A percentile compares a stretch with the other conserved stretches of the same genome.
These are phyloP conservation scores for Aegypius monachus DNA, from an alignment of 2,113 vertebrate species.

Conservation along the genomic window DNA sequence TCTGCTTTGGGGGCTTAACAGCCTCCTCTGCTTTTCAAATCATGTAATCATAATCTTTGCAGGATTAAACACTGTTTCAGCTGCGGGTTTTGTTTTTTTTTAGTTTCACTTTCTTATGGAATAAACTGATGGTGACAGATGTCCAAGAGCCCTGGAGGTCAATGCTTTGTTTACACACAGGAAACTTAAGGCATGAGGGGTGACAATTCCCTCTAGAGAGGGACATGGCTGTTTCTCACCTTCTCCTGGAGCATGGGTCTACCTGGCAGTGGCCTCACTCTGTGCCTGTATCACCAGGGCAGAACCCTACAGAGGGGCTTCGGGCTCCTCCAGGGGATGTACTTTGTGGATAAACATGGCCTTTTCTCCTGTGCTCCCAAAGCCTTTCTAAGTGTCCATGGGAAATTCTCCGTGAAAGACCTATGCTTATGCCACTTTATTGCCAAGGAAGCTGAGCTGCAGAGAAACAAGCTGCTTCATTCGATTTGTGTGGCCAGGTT, in stretches of 20 bases:
- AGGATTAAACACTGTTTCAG: neutral
- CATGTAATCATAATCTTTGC: neutral
- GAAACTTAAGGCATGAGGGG: neutral
- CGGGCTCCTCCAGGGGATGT: neutral
- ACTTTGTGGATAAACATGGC: neutral
- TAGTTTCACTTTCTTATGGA: neutral
- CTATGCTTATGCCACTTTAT: neutral
- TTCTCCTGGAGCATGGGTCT: neutral
- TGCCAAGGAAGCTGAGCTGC: neutral
- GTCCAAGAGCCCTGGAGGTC: neutral
- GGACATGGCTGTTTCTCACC: neutral
- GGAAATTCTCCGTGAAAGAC: neutral
- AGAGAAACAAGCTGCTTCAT: neutral
- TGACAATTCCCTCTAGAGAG: neutral
- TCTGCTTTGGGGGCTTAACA: neutral
- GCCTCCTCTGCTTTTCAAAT: neutral
- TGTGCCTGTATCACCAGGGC: neutral
- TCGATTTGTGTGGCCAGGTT: neutral
- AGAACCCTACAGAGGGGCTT: neutral
- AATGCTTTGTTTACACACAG: neutral
- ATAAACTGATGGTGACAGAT: constrained; percentile 7
- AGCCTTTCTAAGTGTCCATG: neutral
- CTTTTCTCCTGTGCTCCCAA: neutral
- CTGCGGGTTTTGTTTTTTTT: neutral
- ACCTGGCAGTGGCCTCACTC: neutral